These are phyloP conservation scores for Rugalucina vietnamica DNA, from an alignment of 2,888 invertebrate species.

Conservation along the genomic window DNA sequence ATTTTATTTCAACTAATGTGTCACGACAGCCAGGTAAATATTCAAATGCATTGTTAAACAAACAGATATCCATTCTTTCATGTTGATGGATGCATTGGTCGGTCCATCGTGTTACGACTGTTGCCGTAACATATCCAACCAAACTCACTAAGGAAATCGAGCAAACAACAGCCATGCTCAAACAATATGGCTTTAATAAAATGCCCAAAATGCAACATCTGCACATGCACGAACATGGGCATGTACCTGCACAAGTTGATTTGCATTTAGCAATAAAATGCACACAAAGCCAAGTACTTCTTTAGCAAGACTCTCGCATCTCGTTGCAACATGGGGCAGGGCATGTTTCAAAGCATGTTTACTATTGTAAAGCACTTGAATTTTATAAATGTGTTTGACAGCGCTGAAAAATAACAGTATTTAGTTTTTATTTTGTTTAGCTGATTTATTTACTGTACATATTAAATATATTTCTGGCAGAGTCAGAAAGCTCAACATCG, in stretches of 20 bases:
- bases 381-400: neutral
- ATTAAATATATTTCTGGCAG: too few species aligned
- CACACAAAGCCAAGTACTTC: neutral
- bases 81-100: too few species aligned
- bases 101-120: too few species aligned
- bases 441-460: too few species aligned
- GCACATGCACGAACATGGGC: neutral
- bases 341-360: constrained; percentile 3
- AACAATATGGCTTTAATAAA: neutral
- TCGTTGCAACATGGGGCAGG: neutral
- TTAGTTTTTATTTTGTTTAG: too few species aligned
- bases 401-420: neutral
- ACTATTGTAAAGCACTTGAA: constrained; percentile 8
- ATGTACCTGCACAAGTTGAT: neutral
- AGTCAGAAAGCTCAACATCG: too few species aligned
- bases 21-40: too few species aligned
- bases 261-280: constrained; percentile 1
- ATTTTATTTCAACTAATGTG: too few species aligned
- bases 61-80: too few species aligned
- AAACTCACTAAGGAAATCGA: too few species aligned
- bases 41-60: too few species aligned
- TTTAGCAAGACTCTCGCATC: neutral
- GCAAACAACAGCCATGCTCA: constrained; percentile 9
- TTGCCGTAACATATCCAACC: too few species aligned
- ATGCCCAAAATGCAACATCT: neutral